A percentile compares a stretch with the other conserved stretches of the same genome.
phyloP scores from a whole-genome alignment of 2,113 vertebrate genomes.

The Ameiurus melas region DNA sequence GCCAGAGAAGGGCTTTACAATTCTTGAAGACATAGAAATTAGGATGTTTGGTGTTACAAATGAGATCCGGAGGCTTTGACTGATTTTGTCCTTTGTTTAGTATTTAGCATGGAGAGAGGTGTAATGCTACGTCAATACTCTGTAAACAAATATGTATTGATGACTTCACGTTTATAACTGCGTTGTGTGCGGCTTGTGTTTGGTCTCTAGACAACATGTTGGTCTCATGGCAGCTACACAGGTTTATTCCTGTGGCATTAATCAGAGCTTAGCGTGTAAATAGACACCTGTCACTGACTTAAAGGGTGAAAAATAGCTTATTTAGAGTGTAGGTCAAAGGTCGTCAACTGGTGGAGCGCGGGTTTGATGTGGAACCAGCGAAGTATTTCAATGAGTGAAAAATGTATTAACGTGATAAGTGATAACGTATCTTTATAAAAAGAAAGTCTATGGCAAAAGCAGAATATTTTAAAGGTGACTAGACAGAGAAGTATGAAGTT shows the following conservation, averaged over 20 bases:
- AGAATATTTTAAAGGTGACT: not conserved
- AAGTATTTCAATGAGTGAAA: not conserved
- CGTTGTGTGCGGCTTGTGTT: not conserved
- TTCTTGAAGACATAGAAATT: not conserved
- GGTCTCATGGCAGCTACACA: not conserved
- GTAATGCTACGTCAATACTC: not conserved
- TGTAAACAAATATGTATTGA: not conserved
- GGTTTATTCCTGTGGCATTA: not conserved
- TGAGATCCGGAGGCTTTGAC: not conserved
- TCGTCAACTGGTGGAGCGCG: not conserved
- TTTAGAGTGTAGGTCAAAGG: not conserved
- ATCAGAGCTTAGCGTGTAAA: not conserved
- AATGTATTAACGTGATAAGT: not conserved
- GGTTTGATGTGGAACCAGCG: not conserved
- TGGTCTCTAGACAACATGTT: not conserved
- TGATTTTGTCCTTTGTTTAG: not conserved
- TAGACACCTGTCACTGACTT: constrained; percentile 1
- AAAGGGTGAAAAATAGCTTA: not conserved
- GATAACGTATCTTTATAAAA: not conserved
- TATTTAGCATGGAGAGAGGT: not conserved
- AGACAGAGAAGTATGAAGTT: not conserved
- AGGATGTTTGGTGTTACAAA: not conserved
- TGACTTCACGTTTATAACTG: not conserved
- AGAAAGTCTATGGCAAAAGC: not conserved
- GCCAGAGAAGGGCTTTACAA: not conserved